These are phyloP conservation scores for Cynocephalus volans DNA, from an alignment of 2,113 vertebrate genomes.

Conservation along the genomic window DNA sequence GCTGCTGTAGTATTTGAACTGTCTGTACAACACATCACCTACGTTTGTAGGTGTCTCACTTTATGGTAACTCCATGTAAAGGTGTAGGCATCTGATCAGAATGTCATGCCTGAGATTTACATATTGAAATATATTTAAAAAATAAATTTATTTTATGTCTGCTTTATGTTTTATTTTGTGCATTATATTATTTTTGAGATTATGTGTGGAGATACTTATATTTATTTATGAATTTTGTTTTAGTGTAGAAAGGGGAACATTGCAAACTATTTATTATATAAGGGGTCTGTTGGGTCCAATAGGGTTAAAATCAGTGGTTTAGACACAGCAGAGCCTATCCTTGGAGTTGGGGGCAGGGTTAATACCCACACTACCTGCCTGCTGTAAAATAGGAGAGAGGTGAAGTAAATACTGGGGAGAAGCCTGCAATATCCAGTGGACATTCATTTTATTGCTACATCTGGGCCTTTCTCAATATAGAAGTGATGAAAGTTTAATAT, in stretches of 20 bases:
- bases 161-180: constrained; percentile 28
- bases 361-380: background rate
- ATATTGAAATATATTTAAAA: background rate
- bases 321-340: background rate
- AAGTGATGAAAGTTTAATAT: constrained; percentile 19
- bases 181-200: constrained; percentile 28
- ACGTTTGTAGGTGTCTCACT: background rate
- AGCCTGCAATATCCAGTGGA: background rate
- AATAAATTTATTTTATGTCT: background rate
- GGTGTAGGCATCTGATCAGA: background rate
- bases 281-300: background rate
- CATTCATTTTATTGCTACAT: background rate
- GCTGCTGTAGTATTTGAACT: background rate
- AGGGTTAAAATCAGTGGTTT: background rate
- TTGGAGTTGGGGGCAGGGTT: background rate
- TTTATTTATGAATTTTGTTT: constrained; percentile 29
- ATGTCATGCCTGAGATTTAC: background rate
- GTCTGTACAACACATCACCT: background rate
- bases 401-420: background rate
- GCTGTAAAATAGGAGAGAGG: background rate
- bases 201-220: background rate
- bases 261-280: background rate
- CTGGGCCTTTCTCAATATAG: background rate
- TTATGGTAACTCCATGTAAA: background rate
- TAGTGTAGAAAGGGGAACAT: background rate